These are phyloP conservation scores for Deilephila porcellus DNA, from an alignment of 2,888 invertebrate genomes.

Conservation along the genomic window DNA sequence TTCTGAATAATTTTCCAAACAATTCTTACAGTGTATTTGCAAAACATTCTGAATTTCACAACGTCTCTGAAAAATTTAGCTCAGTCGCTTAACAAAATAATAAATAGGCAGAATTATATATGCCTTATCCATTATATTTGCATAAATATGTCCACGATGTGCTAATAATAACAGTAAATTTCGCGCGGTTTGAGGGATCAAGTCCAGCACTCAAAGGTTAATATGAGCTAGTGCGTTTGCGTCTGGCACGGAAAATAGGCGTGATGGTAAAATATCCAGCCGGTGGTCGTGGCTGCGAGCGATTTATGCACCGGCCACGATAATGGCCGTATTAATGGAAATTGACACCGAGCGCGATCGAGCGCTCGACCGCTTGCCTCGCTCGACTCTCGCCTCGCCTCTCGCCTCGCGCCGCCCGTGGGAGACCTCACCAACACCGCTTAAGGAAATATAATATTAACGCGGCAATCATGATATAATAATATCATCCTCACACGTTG, in stretches of 20 bases:
- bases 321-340: constrained; percentile 80
- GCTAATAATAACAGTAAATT: background rate
- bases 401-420: constrained; percentile 40
- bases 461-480: constrained; percentile 72
- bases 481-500: constrained; percentile 72
- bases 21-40: background rate
- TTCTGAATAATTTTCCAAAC: background rate
- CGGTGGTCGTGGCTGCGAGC: constrained; percentile 68
- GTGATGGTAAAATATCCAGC: constrained; percentile 42
- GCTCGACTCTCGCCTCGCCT: too few species aligned
- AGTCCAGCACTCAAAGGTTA: constrained; percentile 14
- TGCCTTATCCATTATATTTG: too few species aligned
- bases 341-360: constrained; percentile 71
- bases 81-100: too few species aligned
- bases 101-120: too few species aligned
- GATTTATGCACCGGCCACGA: constrained; percentile 73
- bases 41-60: too few species aligned
- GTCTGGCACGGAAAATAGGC: constrained; percentile 18
- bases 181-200: background rate
- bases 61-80: background rate
- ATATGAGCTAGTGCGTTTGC: constrained; percentile 7
- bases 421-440: constrained; percentile 55
- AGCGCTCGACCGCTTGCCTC: constrained; percentile 45
- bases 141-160: background rate
- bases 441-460: constrained; percentile 80